Conservation (phyloP, 2,888 invertebrate genomes). For the Drosophila maculinotata region DNA sequence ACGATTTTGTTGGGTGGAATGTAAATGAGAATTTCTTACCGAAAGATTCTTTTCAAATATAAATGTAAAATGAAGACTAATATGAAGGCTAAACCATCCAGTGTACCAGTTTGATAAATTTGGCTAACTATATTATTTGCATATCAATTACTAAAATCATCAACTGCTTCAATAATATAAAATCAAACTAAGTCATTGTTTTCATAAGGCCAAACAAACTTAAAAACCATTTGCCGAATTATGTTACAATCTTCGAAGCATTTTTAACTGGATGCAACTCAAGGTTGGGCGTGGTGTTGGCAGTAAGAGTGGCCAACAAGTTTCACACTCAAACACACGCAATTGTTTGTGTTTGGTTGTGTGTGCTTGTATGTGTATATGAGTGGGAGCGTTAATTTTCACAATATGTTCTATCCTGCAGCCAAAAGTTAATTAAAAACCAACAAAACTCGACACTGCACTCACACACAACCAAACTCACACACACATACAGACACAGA, state of each 20-base stretch:
- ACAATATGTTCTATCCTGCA: slow-evolving; percentile 84
- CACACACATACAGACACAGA: not conserved
- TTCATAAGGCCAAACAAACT: slow-evolving; percentile 27
- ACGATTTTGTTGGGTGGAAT: too few species aligned
- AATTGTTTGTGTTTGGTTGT: slow-evolving; percentile 54
- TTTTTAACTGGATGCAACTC: slow-evolving; percentile 20
- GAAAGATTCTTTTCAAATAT: too few species aligned
- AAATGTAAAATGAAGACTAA: too few species aligned
- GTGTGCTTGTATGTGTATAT: slow-evolving; percentile 36
- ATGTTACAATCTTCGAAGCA: slow-evolving; percentile 42
- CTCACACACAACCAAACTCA: slow-evolving; percentile 22
- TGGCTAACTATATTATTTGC: too few species aligned
- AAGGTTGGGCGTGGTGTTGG: slow-evolving; percentile 14
- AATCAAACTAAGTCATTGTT: slow-evolving; percentile 55
- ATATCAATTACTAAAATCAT: too few species aligned
- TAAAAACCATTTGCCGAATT: slow-evolving; percentile 23
- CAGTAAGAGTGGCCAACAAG: slow-evolving; percentile 47
- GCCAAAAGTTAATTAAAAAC: slow-evolving; percentile 86
- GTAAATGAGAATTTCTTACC: too few species aligned
- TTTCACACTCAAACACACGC: slow-evolving; percentile 42
- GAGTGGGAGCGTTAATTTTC: slow-evolving; percentile 79
- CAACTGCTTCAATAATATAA: too few species aligned
- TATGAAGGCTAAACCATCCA: too few species aligned
- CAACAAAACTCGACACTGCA: slow-evolving; percentile 83
- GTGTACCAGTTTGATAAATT: too few species aligned